Base-by-base conservation (phyloP, 1,140 invertebrate genomes). In the Drosophila grimshawi region DNA sequence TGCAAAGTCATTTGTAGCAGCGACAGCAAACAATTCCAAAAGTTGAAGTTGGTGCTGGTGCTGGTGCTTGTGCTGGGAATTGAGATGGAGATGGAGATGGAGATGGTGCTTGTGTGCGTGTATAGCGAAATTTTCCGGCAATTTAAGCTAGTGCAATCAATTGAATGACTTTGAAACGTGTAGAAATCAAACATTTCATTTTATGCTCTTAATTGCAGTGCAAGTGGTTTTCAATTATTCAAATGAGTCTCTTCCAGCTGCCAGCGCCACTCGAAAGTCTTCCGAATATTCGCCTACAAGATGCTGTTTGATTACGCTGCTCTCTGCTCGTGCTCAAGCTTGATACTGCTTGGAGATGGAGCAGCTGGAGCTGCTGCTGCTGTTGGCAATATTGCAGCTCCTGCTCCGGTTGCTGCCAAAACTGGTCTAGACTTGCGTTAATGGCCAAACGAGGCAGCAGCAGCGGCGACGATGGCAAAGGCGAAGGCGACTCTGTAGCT, bases 151-250 rank as follows among this genome's bases (percentile, higher is more conserved):
- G 60, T 86, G 82, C 82, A 85, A 66, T 75, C 57, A 74, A 72
- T 78, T 66, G 68, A 76, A 64, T 68, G 80, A 79, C 78, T 80
- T 8, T 43, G 59, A 60, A 80, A 76, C 74, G 63, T 65, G 60
- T 45, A 75, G 66, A 80, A 88, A 86, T 72, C 85, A 83, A 86
- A 88, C 68, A 88, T 83, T 80, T 86, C 71, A 60, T 88, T 86
- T 81, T 69, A 63, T 82, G 83, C 82, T 86, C 83, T 86, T 88
- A 83, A 86, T 86, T 86, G 83, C 80, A 80, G 79, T 76, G 76
- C 83, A 82, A 86, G 83, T 88, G 82, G 61, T 83, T 82, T 86
- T 88, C 80, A 88, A 86, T 86, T 88, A 86, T 83, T 88, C 80
- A 86, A 86, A 86, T 86, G 83, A 76, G 62, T 67, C 75, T 67